phyloP scores from a whole-genome alignment of 1,140 invertebrate species.

The Bombus terrestris region DNA sequence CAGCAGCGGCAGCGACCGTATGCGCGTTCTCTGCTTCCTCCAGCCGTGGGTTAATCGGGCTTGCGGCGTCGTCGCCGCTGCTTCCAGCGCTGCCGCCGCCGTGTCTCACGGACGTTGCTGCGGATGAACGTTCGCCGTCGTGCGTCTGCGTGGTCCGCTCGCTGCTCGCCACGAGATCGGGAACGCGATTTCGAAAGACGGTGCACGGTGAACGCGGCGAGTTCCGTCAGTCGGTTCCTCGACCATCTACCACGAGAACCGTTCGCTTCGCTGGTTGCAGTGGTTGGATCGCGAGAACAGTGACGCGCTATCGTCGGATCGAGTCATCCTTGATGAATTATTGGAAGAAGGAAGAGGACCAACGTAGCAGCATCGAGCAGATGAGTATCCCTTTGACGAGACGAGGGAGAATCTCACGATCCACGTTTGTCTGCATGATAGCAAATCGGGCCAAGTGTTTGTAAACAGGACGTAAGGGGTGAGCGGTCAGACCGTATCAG shows the following conservation, averaged over 20 bases:
- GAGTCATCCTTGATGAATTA: not conserved
- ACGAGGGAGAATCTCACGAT: not conserved
- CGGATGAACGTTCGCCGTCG: no score
- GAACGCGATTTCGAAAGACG: constrained; percentile 1
- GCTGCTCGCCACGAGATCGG: not conserved
- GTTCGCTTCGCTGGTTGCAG: not conserved
- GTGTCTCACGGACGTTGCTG: not conserved
- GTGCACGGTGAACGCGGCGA: not conserved
- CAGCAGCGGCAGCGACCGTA: constrained; percentile 29
- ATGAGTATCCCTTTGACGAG: constrained; percentile 59
- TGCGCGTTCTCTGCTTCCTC: not conserved
- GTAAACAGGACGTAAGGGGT: not conserved
- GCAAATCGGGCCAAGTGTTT: not conserved
- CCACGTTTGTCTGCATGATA: not conserved
- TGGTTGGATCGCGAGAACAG: not conserved
- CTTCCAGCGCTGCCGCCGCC: not conserved
- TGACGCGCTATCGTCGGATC: not conserved
- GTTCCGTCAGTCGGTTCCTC: not conserved
- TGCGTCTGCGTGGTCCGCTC: constrained; percentile 10
- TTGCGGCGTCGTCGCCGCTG: not conserved
- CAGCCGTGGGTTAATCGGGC: constrained; percentile 4
- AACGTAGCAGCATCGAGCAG: constrained; percentile 26
- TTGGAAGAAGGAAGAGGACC: not conserved
- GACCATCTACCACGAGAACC: not conserved
- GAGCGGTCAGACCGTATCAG: constrained; percentile 25